phyloP scores from a whole-genome alignment of 2,888 invertebrate species.

The Agrotis ipsilon region DNA sequence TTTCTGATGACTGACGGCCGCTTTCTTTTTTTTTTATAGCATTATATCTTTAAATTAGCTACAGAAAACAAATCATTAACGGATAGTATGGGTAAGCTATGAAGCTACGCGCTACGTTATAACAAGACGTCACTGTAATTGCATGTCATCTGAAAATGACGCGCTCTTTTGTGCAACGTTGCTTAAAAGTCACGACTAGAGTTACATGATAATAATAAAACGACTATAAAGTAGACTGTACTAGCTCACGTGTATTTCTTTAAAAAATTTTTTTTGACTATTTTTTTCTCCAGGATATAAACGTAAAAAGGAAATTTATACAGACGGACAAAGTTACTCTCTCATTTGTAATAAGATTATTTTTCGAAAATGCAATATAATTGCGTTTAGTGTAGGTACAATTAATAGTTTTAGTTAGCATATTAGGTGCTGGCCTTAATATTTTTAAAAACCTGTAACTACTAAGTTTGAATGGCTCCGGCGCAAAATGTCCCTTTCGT shows the following conservation, averaged over 20 bases:
- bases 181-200: background rate
- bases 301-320: background rate
- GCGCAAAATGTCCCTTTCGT: no score
- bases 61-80: no score
- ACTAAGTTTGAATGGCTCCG: no score
- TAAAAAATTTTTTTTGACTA: background rate
- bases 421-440: no score
- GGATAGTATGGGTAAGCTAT: no score
- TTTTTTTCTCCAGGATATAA: background rate
- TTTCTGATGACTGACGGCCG: no score
- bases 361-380: background rate
- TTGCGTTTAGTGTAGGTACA: no score
- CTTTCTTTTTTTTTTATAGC: no score
- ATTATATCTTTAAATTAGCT: no score
- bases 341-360: background rate
- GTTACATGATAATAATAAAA: background rate
- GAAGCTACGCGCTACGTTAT: background rate
- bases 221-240: background rate
- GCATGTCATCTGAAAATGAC: background rate
- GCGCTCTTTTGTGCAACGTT: background rate
- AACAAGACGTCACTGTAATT: conserved; percentile 1
- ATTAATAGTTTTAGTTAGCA: no score
- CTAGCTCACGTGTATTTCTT: background rate
- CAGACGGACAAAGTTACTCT: background rate
- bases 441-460: no score